phyloP scores from a whole-genome alignment of 2,113 vertebrate genomes.

The Gulo gulo region DNA sequence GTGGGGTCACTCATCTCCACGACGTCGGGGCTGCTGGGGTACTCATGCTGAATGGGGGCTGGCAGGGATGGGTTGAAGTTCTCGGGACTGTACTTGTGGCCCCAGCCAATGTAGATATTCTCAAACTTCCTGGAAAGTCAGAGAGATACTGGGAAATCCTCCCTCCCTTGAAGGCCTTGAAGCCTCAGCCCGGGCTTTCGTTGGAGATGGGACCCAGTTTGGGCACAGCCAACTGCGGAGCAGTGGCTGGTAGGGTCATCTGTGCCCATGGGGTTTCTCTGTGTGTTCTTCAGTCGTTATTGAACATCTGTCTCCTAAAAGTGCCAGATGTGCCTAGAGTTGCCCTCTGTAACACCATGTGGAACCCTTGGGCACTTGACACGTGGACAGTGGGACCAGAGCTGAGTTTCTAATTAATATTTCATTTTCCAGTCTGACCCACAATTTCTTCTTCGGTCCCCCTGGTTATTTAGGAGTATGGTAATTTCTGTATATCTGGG shows the following conservation, averaged over 20 bases:
- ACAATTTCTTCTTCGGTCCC: not conserved
- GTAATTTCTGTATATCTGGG: not conserved
- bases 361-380: not conserved
- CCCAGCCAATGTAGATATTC: constrained; percentile 92
- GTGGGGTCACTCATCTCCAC: constrained; percentile 86
- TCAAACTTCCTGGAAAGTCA: constrained; percentile 81
- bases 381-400: rapidly evolving
- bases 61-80: constrained; percentile 84
- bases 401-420: not conserved
- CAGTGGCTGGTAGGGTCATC: not conserved
- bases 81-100: constrained; percentile 85
- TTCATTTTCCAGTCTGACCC: not conserved
- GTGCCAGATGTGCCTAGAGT: not conserved
- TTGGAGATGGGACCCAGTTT: rapidly evolving
- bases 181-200: not conserved
- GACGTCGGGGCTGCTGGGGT: constrained; percentile 83
- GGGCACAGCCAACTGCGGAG: rapidly evolving
- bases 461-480: not conserved
- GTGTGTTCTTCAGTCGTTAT: not conserved
- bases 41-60: constrained; percentile 81
- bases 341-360: rapidly evolving
- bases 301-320: no score
- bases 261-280: not conserved
- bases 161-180: not conserved
- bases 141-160: not conserved